Evolutionary conservation across 2,888 invertebrate species (phyloP).

Genomic region (Napeogenes inachia): DNA sequence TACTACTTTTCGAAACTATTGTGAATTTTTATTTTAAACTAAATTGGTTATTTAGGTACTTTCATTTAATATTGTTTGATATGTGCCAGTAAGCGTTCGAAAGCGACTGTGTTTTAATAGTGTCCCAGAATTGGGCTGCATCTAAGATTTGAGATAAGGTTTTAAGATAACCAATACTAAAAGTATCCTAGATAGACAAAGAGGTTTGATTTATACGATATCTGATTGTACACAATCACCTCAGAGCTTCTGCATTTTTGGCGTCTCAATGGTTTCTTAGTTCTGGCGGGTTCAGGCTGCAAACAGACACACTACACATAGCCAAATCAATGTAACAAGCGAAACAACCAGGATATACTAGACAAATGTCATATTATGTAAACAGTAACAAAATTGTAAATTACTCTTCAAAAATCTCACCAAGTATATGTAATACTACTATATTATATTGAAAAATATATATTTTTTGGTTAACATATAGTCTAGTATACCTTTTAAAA

Average conservation of each 20-base stretch:
- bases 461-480: neutral
- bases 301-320: conserved; percentile 47
- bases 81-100: no score
- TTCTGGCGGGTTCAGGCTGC: conserved; percentile 61
- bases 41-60: no score
- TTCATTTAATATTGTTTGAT: no score
- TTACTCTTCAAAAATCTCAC: conserved; percentile 23
- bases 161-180: neutral
- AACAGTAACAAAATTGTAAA: no score
- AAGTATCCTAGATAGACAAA: neutral
- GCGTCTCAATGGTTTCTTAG: conserved; percentile 66
- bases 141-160: neutral
- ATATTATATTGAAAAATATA: no score
- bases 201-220: neutral
- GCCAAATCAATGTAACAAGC: conserved; percentile 42
- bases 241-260: conserved; percentile 74
- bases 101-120: no score
- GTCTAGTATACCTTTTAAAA: conserved; percentile 8
- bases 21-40: neutral
- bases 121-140: no score
- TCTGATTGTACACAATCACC: conserved; percentile 47
- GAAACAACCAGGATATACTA: conserved; percentile 20
- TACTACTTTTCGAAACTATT: neutral
- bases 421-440: neutral
- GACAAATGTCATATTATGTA: no score